phyloP scores from a whole-genome alignment of 2,797 vertebrate genomes.

The Vipera ursinii region DNA sequence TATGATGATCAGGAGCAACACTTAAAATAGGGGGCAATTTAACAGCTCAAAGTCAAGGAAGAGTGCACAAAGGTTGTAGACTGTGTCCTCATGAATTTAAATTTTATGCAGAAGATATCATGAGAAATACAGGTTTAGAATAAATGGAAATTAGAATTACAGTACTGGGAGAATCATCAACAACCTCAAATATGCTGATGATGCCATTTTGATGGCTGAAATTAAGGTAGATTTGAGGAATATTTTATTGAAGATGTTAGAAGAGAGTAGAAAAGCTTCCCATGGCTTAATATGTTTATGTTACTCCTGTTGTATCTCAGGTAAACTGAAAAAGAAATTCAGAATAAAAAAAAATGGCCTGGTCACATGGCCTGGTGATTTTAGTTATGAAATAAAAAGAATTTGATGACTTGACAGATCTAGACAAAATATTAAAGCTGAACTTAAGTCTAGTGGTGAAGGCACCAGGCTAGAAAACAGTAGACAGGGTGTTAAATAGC shows the following conservation, averaged over 20 bases:
- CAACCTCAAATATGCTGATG: not conserved
- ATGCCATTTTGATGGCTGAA: not conserved
- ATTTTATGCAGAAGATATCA: not conserved
- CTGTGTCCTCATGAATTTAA: not conserved
- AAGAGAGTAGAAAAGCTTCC: not conserved
- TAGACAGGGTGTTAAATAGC: too few relatives aligned
- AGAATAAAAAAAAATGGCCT: not conserved
- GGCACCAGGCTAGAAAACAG: not conserved
- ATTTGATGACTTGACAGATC: not conserved
- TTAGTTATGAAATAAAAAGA: not conserved
- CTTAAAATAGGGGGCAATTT: constrained; percentile 12
- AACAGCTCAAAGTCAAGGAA: not conserved
- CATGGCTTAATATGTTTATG: not conserved
- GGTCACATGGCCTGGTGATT: not conserved
- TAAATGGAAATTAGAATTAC: not conserved
- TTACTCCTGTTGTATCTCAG: not conserved
- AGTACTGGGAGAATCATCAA: not conserved
- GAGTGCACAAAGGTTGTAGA: not conserved
- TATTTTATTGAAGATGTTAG: not conserved
- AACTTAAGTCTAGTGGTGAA: not conserved
- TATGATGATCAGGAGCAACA: not conserved
- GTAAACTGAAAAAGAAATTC: not conserved
- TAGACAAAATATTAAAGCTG: not conserved
- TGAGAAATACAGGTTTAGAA: not conserved
- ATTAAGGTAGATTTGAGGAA: not conserved